Conservation (phyloP, 2,888 invertebrate species). For the Marasmarcha lunaedactyla region DNA sequence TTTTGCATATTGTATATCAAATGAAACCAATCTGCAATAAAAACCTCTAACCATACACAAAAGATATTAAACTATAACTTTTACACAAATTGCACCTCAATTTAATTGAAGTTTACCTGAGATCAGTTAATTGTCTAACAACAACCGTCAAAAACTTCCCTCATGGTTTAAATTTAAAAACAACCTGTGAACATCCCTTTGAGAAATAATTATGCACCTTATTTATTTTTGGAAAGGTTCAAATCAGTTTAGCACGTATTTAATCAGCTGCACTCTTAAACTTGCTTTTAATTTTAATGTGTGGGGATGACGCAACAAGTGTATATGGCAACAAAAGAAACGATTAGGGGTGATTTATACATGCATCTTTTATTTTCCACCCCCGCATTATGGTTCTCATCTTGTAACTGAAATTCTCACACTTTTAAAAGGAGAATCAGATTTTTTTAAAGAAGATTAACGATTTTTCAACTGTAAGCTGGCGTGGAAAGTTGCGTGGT, state of each 20-base stretch:
- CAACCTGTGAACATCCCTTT: no score
- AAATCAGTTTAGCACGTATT: no score
- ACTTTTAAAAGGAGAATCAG: slow-evolving; percentile 23
- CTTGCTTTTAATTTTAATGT: slow-evolving; percentile 25
- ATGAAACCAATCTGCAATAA: no score
- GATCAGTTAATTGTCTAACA: slow-evolving; percentile 54
- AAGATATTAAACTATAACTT: slow-evolving; percentile 18
- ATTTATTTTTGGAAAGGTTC: no score
- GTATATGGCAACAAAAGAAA: slow-evolving; percentile 46
- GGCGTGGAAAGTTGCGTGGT: no score
- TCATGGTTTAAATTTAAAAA: slow-evolving; percentile 24
- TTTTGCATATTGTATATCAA: no score
- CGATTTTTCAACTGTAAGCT: slow-evolving; percentile 2
- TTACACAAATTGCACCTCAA: slow-evolving; percentile 19
- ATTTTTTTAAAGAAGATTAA: slow-evolving; percentile 19
- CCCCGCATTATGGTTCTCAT: slow-evolving; percentile 39
- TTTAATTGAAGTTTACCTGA: slow-evolving; percentile 56
- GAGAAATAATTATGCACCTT: no score
- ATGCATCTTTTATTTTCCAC: slow-evolving; percentile 55
- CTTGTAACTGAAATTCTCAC: slow-evolving; percentile 66
- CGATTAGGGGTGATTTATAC: slow-evolving; percentile 67
- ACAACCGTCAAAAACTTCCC: slow-evolving; percentile 54
- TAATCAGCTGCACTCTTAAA: slow-evolving; percentile 7
- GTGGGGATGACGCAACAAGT: slow-evolving; percentile 58
- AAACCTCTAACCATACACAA: not conserved